phyloP scores from a whole-genome alignment of 2,113 vertebrate genomes.

The Heliornis fulica region DNA sequence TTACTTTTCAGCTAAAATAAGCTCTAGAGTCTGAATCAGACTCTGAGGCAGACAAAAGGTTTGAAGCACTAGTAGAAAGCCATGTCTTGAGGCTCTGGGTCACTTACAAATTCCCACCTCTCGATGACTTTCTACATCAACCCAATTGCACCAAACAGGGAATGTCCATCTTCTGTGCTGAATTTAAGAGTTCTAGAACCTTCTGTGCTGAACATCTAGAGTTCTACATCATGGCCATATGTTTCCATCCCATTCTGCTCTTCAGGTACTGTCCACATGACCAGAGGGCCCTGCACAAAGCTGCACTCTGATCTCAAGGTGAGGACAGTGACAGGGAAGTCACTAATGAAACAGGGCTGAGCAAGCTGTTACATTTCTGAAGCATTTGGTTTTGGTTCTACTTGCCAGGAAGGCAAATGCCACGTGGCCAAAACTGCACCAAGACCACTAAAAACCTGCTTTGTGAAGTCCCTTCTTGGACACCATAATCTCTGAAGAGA shows the following conservation, averaged over 20 bases:
- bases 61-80: neutral
- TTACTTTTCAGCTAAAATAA: neutral
- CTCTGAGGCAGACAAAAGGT: neutral
- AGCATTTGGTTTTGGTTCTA: neutral
- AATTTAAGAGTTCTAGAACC: neutral
- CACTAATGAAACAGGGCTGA: neutral
- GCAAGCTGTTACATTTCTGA: neutral
- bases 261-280: neutral
- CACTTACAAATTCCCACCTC: neutral
- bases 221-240: neutral
- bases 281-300: neutral
- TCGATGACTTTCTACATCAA: neutral
- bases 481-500: neutral
- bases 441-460: neutral
- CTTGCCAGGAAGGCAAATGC: neutral
- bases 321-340: neutral
- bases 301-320: neutral
- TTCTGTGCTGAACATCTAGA: too few species aligned
- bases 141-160: rapidly evolving
- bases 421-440: too few species aligned
- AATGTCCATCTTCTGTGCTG: neutral
- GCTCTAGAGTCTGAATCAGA: neutral
- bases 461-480: neutral
- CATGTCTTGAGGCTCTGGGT: neutral
- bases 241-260: neutral